These are phyloP conservation scores for Archivesica marissinica DNA, from an alignment of 1,140 invertebrate genomes.

Conservation along the genomic window DNA sequence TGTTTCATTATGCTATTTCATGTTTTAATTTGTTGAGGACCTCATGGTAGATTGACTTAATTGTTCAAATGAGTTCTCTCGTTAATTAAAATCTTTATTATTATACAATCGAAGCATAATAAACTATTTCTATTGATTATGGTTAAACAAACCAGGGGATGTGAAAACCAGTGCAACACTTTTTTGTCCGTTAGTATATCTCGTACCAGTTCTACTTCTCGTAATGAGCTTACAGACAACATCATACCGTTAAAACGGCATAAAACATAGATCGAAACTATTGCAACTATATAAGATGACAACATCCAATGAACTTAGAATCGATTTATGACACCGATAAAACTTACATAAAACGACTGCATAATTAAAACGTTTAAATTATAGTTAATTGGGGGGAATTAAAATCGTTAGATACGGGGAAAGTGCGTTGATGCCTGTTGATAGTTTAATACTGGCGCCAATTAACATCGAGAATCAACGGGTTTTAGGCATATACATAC, in stretches of 20 bases:
- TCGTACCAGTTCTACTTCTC: no score
- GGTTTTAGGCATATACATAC: neutral
- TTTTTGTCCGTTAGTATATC: no score
- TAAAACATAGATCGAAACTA: neutral
- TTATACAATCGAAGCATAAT: no score
- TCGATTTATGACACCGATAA: slow-evolving; percentile 39
- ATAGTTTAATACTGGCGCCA: slow-evolving; percentile 11
- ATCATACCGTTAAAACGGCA: neutral
- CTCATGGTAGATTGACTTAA: no score
- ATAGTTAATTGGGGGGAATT: slow-evolving; percentile 33
- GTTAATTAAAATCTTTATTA: no score
- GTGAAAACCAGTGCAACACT: no score
- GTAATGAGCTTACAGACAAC: neutral
- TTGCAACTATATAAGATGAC: neutral
- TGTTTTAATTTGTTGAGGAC: no score
- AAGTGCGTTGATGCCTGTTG: neutral
- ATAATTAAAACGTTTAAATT: slow-evolving; percentile 29
- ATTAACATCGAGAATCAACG: slow-evolving; percentile 10
- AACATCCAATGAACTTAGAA: neutral
- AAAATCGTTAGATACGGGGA: neutral
- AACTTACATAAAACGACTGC: slow-evolving; percentile 31
- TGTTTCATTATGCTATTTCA: no score
- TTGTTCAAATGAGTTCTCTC: no score
- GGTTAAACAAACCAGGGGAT: no score
- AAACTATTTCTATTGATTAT: no score